These are phyloP conservation scores for Oligia latruncula DNA, from an alignment of 2,888 invertebrate species.

Conservation along the genomic window DNA sequence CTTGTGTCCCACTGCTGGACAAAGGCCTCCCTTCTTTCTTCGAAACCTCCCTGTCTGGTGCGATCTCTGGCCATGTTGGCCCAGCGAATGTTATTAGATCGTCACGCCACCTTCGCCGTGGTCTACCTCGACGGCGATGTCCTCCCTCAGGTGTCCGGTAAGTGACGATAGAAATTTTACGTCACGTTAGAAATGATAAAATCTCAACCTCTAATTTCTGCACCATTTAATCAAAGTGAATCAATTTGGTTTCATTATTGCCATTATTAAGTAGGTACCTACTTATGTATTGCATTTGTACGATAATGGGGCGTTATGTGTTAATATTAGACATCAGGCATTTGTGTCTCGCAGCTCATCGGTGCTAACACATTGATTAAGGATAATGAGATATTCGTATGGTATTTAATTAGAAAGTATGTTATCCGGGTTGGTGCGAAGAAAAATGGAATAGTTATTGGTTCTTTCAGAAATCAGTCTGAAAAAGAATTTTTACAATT, in stretches of 20 bases:
- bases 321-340: constrained; percentile 43
- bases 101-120: no score
- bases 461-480: background rate
- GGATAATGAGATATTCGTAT: constrained; percentile 36
- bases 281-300: constrained; percentile 23
- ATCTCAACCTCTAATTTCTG: background rate
- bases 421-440: constrained; percentile 6
- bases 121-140: no score
- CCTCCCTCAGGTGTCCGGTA: no score
- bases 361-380: constrained; percentile 39
- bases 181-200: background rate
- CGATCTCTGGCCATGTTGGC: no score
- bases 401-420: constrained; percentile 44
- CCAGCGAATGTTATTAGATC: no score
- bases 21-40: no score
- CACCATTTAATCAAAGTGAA: background rate
- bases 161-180: no score
- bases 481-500: background rate
- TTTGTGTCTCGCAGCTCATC: constrained; percentile 30
- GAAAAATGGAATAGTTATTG: background rate
- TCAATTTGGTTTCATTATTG: background rate
- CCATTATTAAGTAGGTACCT: background rate
- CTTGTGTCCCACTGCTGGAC: no score
- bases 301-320: constrained; percentile 29
- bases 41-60: no score